Evolutionary conservation across 2,888 invertebrate species (phyloP), one percentile per base, ranked within the genome.

Genomic region (Eupithecia tripunctaria): DNA sequence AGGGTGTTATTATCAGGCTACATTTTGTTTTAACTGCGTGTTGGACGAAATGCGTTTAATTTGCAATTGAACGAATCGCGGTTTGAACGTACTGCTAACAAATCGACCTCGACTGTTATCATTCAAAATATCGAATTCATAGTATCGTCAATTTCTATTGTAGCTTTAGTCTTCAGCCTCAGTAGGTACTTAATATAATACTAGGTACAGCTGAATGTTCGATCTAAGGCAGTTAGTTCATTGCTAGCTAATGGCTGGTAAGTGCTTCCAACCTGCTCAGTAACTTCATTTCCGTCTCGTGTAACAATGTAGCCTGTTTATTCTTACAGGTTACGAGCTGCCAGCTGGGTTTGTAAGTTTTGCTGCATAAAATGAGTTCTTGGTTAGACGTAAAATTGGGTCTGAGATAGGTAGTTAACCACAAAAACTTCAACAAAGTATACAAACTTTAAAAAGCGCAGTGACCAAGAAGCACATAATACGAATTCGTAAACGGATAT

Each of bases 221-320:
- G 73, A 78, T 81, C 76, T 81, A 71, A 80, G 75, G 71, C 72
- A 76, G 79, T 79, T 78, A 80, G 80, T 82, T 78, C 65, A 74
- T 60, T 70, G 74, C 69, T 38, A 67, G 71, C 75, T 76, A 76
- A 78, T 76, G 73, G 73, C 71, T 65, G 67, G 76, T 76, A 77
- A 78, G 78, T 79, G 76, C 73, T 71, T 32, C 56, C 66, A 59
- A 67, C 75, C 71, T 72, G 76, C 51, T 62, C 66, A 73, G 69
- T 78, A 78, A 78, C 76, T 75, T 76, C 67, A 59, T 75, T 80
- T 72, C 73, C 77, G 73, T 60, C 68, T 68, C 36, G n/a, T 69
- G 56, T 72, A 74, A 78, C 76, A 78, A 74, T 76, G 72, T 68
- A 71, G 71, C 64, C 72, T 51, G 64, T 67, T 78, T 74, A 71